These are phyloP conservation scores for Eristalis tenax DNA, from an alignment of 2,888 invertebrate genomes.

Conservation along the genomic window DNA sequence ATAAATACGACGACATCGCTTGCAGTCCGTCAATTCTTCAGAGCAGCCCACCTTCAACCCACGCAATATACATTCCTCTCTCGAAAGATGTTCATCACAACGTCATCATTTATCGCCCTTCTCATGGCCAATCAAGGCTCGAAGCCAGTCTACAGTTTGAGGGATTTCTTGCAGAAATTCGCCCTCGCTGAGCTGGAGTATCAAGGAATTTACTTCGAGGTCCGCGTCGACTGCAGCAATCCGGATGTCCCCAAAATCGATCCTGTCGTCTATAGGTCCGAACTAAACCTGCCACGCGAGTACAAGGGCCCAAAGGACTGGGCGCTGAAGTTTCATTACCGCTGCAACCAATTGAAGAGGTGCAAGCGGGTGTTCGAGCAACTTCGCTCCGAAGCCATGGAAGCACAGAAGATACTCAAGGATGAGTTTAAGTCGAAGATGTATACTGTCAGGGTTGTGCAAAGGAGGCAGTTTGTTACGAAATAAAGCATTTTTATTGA, in stretches of 20 bases:
- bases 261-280: neutral
- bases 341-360: neutral
- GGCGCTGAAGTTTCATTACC: neutral
- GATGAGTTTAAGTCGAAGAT: neutral
- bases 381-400: neutral
- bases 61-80: neutral
- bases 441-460: neutral
- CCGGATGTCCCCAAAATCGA: neutral
- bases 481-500: neutral
- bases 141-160: neutral
- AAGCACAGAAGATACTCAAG: neutral
- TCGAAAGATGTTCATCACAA: neutral
- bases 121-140: neutral
- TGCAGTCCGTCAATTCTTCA: neutral
- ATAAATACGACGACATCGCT: neutral
- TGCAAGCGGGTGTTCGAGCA: neutral
- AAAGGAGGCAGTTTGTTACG: neutral
- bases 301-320: neutral
- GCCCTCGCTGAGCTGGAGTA: neutral
- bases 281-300: neutral
- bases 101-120: neutral
- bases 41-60: neutral
- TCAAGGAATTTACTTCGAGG: neutral
- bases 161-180: neutral
- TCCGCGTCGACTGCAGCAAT: neutral